phyloP scores from a whole-genome alignment of 2,888 invertebrate species.

The Ypsolopha scabrella region DNA sequence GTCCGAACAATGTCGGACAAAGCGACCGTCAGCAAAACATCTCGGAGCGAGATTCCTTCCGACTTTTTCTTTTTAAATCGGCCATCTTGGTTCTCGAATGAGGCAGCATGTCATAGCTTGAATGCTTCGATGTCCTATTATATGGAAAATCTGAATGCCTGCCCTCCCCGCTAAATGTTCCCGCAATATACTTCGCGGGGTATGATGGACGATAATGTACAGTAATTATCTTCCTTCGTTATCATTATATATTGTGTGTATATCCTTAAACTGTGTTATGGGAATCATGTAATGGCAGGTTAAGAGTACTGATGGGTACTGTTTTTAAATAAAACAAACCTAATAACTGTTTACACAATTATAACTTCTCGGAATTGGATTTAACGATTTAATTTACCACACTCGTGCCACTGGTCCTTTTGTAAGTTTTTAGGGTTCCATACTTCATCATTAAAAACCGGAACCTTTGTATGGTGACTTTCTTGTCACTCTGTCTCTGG shows the following conservation, averaged over 20 bases:
- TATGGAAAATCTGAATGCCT: slow-evolving; percentile 35
- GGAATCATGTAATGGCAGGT: too few relatives aligned
- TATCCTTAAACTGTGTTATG: too few relatives aligned
- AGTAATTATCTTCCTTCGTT: slow-evolving; percentile 1
- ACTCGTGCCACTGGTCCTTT: too few relatives aligned
- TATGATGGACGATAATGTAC: neutral
- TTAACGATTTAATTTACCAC: too few relatives aligned
- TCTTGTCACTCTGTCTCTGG: too few relatives aligned
- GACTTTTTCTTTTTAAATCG: slow-evolving; percentile 58
- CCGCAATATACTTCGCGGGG: slow-evolving; percentile 14
- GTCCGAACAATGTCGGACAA: slow-evolving; percentile 69
- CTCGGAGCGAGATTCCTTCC: slow-evolving; percentile 57
- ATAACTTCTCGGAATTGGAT: too few relatives aligned
- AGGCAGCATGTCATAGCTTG: slow-evolving; percentile 66
- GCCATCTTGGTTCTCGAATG: slow-evolving; percentile 58
- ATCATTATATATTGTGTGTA: neutral
- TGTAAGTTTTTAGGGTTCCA: too few relatives aligned
- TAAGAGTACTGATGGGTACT: too few relatives aligned
- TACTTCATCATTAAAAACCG: too few relatives aligned
- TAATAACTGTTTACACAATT: too few relatives aligned
- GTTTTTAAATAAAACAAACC: too few relatives aligned
- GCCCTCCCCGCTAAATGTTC: slow-evolving; percentile 33
- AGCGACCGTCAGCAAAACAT: slow-evolving; percentile 69
- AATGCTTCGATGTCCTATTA: slow-evolving; percentile 61
- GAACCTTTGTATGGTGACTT: too few relatives aligned